These are phyloP conservation scores for Callyntrura guangdongensis DNA, from an alignment of 2,888 invertebrate species.

Conservation along the genomic window DNA sequence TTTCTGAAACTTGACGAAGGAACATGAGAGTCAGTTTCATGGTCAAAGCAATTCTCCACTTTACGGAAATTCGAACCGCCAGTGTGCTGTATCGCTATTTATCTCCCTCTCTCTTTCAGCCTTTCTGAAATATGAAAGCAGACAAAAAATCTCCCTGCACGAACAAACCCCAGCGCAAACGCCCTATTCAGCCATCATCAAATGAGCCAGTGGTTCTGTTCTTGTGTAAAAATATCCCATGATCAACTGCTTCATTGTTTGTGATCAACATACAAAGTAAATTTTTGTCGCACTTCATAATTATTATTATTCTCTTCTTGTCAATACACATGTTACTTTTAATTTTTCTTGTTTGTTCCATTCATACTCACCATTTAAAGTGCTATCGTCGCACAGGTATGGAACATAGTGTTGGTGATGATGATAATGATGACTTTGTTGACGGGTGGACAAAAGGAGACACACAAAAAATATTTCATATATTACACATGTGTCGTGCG, in stretches of 20 bases:
- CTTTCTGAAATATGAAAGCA: not conserved
- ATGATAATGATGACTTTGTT: conserved; percentile 39
- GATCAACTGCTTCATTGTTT: conserved; percentile 33
- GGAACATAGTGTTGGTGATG: not conserved
- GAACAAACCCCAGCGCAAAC: conserved; percentile 2
- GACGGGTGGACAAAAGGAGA: conserved; percentile 49
- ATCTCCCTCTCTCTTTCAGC: not conserved
- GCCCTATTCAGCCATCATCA: not conserved
- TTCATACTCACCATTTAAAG: not conserved
- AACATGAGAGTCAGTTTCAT: conserved; percentile 73
- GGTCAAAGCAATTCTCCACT: conserved; percentile 67
- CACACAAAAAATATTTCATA: conserved; percentile 15
- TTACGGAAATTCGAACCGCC: conserved; percentile 64
- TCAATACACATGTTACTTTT: conserved; percentile 39
- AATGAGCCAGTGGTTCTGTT: not conserved
- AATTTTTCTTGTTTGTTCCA: conserved; percentile 46
- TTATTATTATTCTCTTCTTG: conserved; percentile 30
- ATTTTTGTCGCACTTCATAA: conserved; percentile 55
- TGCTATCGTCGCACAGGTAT: no score
- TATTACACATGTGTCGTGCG: no score
- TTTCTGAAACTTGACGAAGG: not conserved
- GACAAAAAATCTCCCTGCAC: not conserved
- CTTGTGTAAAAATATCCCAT: conserved; percentile 12
- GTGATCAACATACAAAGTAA: conserved; percentile 12
- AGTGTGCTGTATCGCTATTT: not conserved